These are phyloP conservation scores for Varanus komodoensis DNA, from an alignment of 2,113 vertebrate species.

Conservation along the genomic window DNA sequence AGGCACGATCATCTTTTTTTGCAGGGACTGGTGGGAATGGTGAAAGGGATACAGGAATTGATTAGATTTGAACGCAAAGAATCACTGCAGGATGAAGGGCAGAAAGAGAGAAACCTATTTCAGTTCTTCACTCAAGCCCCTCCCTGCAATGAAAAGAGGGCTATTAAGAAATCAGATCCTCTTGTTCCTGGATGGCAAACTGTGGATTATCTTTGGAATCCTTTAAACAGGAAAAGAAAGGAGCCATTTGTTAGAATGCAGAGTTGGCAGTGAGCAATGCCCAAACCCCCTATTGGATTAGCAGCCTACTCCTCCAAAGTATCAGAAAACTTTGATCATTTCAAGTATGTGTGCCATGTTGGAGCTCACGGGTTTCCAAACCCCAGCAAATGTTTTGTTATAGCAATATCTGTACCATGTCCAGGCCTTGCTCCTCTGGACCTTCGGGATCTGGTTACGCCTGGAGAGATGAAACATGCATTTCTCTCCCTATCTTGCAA, in stretches of 20 bases:
- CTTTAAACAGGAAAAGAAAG: slow-evolving; percentile 57
- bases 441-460: slow-evolving; percentile 24
- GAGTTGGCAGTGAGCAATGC: slow-evolving; percentile 56
- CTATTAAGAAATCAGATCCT: slow-evolving; percentile 27
- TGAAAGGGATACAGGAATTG: not conserved
- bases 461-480: slow-evolving; percentile 1
- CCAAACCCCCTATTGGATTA: slow-evolving; percentile 56
- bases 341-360: not conserved
- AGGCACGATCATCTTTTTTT: not conserved
- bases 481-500: not conserved
- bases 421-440: slow-evolving; percentile 24
- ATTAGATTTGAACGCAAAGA: no score
- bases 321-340: slow-evolving; percentile 38
- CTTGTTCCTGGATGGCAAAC: slow-evolving; percentile 37
- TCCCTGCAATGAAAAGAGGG: not conserved
- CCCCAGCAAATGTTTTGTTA: slow-evolving; percentile 60
- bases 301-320: slow-evolving; percentile 16
- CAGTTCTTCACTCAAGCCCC: not conserved
- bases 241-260: slow-evolving; percentile 42
- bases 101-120: not conserved
- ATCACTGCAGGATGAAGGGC: no score
- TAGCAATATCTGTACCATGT: not conserved
- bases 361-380: slow-evolving; percentile 28
- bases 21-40: not conserved
- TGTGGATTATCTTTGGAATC: slow-evolving; percentile 49